phyloP scores from a whole-genome alignment of 1,140 invertebrate species.

The Panagrolaimus sp. region DNA sequence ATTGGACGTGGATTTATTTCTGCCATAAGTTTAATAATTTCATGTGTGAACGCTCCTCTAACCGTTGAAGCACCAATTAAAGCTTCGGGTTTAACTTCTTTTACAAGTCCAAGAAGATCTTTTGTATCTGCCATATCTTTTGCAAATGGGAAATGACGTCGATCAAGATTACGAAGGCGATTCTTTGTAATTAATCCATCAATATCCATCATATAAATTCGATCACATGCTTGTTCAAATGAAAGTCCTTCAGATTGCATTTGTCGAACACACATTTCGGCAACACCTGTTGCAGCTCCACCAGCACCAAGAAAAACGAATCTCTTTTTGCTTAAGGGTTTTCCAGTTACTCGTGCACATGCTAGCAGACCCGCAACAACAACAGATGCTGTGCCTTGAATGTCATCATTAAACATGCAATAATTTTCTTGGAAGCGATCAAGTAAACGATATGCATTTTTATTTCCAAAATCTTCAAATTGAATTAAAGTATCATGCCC shows the following conservation, averaged over 20 bases:
- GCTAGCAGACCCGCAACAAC: conserved; percentile 82
- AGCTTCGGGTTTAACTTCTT: conserved; percentile 74
- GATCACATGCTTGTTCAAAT: conserved; percentile 69
- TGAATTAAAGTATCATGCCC: conserved; percentile 64
- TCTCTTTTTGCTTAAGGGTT: conserved; percentile 72
- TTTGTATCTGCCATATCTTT: conserved; percentile 74
- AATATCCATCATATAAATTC: conserved; percentile 70
- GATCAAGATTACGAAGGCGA: conserved; percentile 34
- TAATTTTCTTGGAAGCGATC: conserved; percentile 78
- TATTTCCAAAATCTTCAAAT: conserved; percentile 93
- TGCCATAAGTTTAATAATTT: conserved; percentile 78
- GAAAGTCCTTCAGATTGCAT: conserved; percentile 64
- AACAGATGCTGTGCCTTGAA: conserved; percentile 87
- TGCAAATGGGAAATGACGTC: conserved; percentile 74
- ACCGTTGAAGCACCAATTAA: conserved; percentile 74
- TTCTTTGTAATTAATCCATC: conserved; percentile 59
- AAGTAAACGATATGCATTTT: conserved; percentile 82
- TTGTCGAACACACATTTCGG: conserved; percentile 71
- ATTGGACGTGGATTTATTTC: conserved; percentile 77
- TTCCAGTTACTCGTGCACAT: conserved; percentile 72
- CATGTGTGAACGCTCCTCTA: conserved; percentile 78
- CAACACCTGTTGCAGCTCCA: conserved; percentile 57
- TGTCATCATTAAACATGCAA: conserved; percentile 94
- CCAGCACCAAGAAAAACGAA: conserved; percentile 87
- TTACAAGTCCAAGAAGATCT: conserved; percentile 72